These are phyloP conservation scores for Drosophila colorata DNA, from an alignment of 2,888 invertebrate genomes.

Conservation along the genomic window DNA sequence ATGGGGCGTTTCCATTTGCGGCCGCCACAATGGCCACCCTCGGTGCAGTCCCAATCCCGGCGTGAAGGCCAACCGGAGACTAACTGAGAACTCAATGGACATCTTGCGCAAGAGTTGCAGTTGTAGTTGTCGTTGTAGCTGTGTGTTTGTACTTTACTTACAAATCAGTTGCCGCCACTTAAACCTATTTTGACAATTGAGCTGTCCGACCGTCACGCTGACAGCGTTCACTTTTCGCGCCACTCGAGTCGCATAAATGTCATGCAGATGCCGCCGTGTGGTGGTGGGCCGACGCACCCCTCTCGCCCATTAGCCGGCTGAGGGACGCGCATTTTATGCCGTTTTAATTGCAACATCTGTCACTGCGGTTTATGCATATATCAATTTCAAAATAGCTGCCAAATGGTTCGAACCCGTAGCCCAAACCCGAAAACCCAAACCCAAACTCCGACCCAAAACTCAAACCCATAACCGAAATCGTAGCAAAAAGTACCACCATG, in stretches of 20 bases:
- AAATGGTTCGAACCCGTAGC: slow-evolving; percentile 52
- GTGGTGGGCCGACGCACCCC: slow-evolving; percentile 22
- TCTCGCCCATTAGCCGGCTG: slow-evolving; percentile 53
- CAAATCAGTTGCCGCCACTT: slow-evolving; percentile 76
- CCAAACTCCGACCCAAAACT: neutral
- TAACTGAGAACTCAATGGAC: slow-evolving; percentile 20
- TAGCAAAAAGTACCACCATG: slow-evolving; percentile 48
- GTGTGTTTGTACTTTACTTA: slow-evolving; percentile 41
- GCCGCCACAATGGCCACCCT: slow-evolving; percentile 75
- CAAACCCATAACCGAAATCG: slow-evolving; percentile 1
- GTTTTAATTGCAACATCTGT: slow-evolving; percentile 85
- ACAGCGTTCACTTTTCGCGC: slow-evolving; percentile 71
- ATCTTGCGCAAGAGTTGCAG: slow-evolving; percentile 14
- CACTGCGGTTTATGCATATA: slow-evolving; percentile 83
- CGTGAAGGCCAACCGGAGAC: too few relatives aligned
- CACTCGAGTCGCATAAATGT: slow-evolving; percentile 30
- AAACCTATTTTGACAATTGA: slow-evolving; percentile 84
- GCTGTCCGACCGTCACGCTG: slow-evolving; percentile 79
- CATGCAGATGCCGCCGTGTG: slow-evolving; percentile 30
- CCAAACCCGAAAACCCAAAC: slow-evolving; percentile 26
- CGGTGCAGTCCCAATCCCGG: slow-evolving; percentile 36
- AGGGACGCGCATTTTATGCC: slow-evolving; percentile 76
- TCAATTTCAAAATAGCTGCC: slow-evolving; percentile 79
- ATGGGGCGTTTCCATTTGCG: slow-evolving; percentile 80
- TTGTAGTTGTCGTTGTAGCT: slow-evolving; percentile 7